phyloP scores from a whole-genome alignment of 2,113 vertebrate genomes.

The Peucedramus taeniatus region DNA sequence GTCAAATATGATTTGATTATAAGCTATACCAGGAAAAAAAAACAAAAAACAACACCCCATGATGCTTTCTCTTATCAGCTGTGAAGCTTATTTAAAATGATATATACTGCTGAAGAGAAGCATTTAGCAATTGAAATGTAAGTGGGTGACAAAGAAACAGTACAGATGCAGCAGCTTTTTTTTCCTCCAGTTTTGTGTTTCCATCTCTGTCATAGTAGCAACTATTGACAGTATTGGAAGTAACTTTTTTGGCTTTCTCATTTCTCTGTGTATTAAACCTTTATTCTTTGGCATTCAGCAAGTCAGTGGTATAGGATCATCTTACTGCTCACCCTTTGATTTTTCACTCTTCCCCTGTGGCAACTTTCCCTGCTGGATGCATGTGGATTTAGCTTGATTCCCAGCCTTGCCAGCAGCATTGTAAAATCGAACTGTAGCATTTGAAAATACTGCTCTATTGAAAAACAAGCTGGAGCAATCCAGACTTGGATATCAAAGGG shows the following conservation, averaged over 20 bases:
- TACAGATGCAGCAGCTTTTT: not conserved
- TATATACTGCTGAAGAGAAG: not conserved
- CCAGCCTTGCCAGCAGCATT: not conserved
- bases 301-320: not conserved
- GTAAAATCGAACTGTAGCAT: slow-evolving; percentile 24
- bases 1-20: not conserved
- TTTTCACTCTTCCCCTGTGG: slow-evolving; percentile 1
- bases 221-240: not conserved
- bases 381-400: slow-evolving; percentile 34
- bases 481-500: slow-evolving; percentile 20
- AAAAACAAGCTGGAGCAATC: slow-evolving; percentile 24
- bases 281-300: not conserved
- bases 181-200: not conserved
- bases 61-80: not conserved
- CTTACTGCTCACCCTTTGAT: slow-evolving; percentile 6
- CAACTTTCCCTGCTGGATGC: not conserved
- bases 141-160: not conserved
- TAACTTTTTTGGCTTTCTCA: not conserved
- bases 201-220: not conserved
- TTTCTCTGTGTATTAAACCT: not conserved
- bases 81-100: not conserved
- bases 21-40: not conserved
- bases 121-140: not conserved
- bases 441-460: slow-evolving; percentile 18
- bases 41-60: fast-evolving